Evolutionary conservation across 2,113 vertebrate genomes (phyloP).

Genomic region (Macaca fascicularis): DNA sequence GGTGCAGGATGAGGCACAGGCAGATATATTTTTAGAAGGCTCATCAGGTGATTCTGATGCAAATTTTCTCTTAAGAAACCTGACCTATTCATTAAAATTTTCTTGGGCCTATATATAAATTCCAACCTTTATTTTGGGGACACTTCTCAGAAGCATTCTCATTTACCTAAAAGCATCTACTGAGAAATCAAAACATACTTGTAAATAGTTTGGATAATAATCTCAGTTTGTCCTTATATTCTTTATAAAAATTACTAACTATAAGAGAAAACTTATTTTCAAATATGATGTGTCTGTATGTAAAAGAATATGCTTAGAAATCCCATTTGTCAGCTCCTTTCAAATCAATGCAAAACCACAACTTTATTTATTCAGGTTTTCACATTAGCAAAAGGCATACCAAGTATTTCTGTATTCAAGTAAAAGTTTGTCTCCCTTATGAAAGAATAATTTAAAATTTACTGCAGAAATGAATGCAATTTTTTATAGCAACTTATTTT

Average conservation of each 20-base stretch:
- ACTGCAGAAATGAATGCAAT: neutral
- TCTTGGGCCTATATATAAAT: neutral
- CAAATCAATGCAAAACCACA: neutral
- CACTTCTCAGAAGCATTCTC: neutral
- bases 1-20: neutral
- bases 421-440: conserved; percentile 1
- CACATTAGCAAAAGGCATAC: neutral
- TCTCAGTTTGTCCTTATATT: neutral
- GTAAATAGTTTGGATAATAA: neutral
- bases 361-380: neutral
- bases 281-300: neutral
- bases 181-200: neutral
- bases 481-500: neutral
- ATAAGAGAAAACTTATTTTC: neutral
- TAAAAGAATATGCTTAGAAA: neutral
- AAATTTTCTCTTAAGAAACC: neutral
- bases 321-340: neutral
- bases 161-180: neutral
- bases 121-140: neutral
- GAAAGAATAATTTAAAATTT: neutral
- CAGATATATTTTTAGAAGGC: neutral
- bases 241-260: neutral
- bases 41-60: neutral
- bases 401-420: neutral
- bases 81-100: neutral